Conservation (phyloP, 2,797 vertebrate genomes). For the Trematomus bernacchii region DNA sequence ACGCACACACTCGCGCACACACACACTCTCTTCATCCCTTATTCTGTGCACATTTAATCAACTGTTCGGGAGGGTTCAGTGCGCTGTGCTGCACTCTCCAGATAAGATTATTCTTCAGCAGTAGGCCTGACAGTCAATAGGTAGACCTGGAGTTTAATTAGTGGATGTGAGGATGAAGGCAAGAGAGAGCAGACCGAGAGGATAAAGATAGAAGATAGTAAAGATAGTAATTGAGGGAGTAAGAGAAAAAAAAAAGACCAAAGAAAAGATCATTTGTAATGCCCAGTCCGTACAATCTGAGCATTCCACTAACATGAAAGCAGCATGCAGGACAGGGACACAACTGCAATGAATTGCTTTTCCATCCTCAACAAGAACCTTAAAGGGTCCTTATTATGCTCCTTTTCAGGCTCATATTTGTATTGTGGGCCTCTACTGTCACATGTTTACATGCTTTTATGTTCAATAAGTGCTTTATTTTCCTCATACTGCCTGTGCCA, state of each 20-base stretch:
- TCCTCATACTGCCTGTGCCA: neutral
- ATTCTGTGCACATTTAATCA: constrained; percentile 71
- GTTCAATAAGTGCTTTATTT: too few relatives aligned
- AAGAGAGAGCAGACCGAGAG: constrained; percentile 28
- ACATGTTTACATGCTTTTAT: too few relatives aligned
- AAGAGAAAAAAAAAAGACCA: neutral
- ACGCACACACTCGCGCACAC: constrained; percentile 6
- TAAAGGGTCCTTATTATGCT: neutral
- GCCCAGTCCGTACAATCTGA: neutral
- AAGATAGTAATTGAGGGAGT: constrained; percentile 22
- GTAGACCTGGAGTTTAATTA: constrained; percentile 67
- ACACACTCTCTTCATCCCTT: constrained; percentile 25
- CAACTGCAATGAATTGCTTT: neutral
- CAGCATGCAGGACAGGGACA: constrained; percentile 1
- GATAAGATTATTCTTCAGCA: constrained; percentile 74
- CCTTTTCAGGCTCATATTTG: neutral
- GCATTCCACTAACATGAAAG: constrained; percentile 10
- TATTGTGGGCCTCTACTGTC: neutral
- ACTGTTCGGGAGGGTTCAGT: constrained; percentile 41
- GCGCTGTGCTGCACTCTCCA: constrained; percentile 55
- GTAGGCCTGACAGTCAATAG: constrained; percentile 61
- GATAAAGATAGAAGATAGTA: constrained; percentile 41
- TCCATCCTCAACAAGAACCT: neutral
- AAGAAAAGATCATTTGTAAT: neutral
- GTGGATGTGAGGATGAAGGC: constrained; percentile 22